A percentile compares a stretch with the other conserved stretches of the same genome.
phyloP scores from a whole-genome alignment of 2,888 invertebrate genomes.

The Strigamia transsilvanica region DNA sequence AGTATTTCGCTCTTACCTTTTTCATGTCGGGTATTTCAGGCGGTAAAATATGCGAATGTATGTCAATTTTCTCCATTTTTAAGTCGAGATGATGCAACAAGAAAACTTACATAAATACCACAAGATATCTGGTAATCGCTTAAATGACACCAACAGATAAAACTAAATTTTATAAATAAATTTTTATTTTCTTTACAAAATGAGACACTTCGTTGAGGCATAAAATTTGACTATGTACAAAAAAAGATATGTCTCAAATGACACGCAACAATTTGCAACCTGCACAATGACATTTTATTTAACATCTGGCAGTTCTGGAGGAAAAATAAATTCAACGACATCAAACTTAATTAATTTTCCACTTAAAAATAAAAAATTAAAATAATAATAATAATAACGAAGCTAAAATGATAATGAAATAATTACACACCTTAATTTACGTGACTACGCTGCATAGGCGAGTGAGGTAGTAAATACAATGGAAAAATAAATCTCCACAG shows the following conservation, averaged over 20 bases:
- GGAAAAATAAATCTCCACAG: slow-evolving; percentile 26
- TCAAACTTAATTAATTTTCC: not conserved
- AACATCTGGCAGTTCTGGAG: slow-evolving; percentile 11
- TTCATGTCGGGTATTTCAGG: slow-evolving; percentile 68
- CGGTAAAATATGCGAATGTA: slow-evolving; percentile 69
- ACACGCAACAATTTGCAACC: slow-evolving; percentile 33
- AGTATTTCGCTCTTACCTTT: slow-evolving; percentile 64
- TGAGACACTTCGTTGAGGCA: slow-evolving; percentile 26
- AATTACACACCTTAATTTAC: not conserved
- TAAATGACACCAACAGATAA: not conserved
- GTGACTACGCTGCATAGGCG: not conserved
- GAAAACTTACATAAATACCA: not conserved
- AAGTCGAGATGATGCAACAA: not conserved
- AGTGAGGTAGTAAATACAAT: slow-evolving; percentile 45
- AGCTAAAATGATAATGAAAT: too few species aligned
- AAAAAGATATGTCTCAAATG: slow-evolving; percentile 48
- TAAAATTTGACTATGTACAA: slow-evolving; percentile 42
- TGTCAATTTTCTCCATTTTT: slow-evolving; percentile 65
- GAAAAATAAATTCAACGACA: not conserved
- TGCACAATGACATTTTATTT: slow-evolving; percentile 24
- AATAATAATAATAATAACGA: not conserved
- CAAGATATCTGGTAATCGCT: too few species aligned
- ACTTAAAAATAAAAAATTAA: not conserved
- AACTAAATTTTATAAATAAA: slow-evolving; percentile 21
- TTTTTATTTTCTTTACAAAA: slow-evolving; percentile 32